Percentiles rank a stretch among this genome's conserved stretches.
Evolutionary conservation across 2,113 vertebrate species (phyloP).

Genomic region (Pedionomus torquatus): DNA sequence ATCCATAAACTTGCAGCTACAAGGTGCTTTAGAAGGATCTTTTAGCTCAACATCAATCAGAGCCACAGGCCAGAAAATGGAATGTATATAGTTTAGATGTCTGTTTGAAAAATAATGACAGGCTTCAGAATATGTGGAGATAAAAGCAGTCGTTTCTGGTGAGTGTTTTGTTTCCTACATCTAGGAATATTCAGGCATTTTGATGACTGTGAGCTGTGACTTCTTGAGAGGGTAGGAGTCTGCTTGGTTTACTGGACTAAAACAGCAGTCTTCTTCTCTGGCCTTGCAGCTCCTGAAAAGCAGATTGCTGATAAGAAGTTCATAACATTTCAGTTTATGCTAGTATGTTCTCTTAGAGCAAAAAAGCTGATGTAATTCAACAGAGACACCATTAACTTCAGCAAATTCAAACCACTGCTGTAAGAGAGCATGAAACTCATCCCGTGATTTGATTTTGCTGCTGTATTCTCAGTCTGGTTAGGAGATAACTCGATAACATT

Average conservation of each 20-base stretch:
- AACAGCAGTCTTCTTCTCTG: not conserved
- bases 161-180: not conserved
- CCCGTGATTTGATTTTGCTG: conserved; percentile 53
- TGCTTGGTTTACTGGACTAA: not conserved
- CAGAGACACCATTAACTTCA: conserved; percentile 39
- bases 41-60: not conserved
- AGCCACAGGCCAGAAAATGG: not conserved
- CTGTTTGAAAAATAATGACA: not conserved
- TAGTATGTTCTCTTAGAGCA: conserved; percentile 14
- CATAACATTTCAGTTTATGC: conserved; percentile 17
- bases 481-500: conserved; percentile 43
- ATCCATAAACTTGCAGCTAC: not conserved
- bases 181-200: not conserved
- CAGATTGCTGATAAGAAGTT: conserved; percentile 21
- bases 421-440: conserved; percentile 47
- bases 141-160: not conserved
- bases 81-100: not conserved
- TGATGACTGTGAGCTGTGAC: not conserved
- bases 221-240: not conserved
- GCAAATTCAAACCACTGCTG: conserved; percentile 38
- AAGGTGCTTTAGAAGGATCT: not conserved
- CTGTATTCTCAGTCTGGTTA: conserved; percentile 48
- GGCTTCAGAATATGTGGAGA: not conserved
- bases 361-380: conserved; percentile 38
- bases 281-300: not conserved